phyloP scores from a whole-genome alignment of 2,797 vertebrate genomes.

The Loris lydekkerianus region DNA sequence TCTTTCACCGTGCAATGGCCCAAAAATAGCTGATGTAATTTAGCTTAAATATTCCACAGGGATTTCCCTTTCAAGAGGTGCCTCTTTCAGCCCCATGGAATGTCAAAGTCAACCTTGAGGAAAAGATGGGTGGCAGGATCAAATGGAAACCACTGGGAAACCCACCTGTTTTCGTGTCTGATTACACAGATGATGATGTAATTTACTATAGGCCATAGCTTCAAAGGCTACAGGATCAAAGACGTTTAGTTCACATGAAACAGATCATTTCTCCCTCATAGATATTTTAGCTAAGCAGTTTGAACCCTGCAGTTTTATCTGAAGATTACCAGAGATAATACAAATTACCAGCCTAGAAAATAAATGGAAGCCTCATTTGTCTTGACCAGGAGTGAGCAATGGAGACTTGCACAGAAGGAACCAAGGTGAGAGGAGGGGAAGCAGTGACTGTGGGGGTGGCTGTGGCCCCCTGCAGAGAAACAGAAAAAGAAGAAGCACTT shows the following conservation, averaged over 20 bases:
- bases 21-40: slow-evolving; percentile 6
- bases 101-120: not conserved
- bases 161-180: not conserved
- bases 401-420: not conserved
- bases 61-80: not conserved
- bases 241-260: slow-evolving; percentile 28
- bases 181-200: not conserved
- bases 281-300: slow-evolving; percentile 77
- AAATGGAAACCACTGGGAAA: not conserved
- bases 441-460: not conserved
- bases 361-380: slow-evolving; percentile 29
- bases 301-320: slow-evolving; percentile 61
- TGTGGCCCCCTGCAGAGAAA: not conserved
- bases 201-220: slow-evolving; percentile 17
- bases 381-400: not conserved
- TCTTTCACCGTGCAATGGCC: not conserved
- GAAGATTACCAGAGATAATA: slow-evolving; percentile 70
- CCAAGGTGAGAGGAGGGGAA: not conserved
- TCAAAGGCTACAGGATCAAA: slow-evolving; percentile 66
- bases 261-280: slow-evolving; percentile 71
- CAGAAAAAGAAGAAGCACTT: not conserved
- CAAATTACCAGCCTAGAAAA: slow-evolving; percentile 71
- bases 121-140: not conserved
- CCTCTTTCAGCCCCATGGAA: not conserved
- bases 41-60: not conserved